phyloP scores from a whole-genome alignment of 1,140 invertebrate species.

The Platyscapa corneri region DNA sequence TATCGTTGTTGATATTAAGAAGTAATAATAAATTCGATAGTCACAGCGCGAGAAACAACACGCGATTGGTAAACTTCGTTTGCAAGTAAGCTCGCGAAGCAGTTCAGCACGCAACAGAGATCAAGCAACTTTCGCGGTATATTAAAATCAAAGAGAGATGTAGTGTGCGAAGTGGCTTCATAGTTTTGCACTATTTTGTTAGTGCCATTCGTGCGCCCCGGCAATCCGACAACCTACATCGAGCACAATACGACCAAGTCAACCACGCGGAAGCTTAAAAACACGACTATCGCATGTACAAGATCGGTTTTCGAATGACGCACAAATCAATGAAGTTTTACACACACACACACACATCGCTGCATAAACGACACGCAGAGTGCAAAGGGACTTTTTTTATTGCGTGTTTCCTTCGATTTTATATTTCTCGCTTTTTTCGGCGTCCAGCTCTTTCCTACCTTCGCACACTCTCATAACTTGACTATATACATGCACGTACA shows the following conservation, averaged over 20 bases:
- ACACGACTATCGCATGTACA: slow-evolving; percentile 55
- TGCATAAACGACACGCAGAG: neutral
- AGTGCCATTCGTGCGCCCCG: slow-evolving; percentile 54
- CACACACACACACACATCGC: neutral
- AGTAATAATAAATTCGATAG: too few relatives aligned
- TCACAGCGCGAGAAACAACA: too few relatives aligned
- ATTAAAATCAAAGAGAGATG: neutral
- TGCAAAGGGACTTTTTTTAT: neutral
- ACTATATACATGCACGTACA: too few relatives aligned
- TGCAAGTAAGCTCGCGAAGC: too few relatives aligned
- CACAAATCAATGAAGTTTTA: neutral
- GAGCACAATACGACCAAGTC: slow-evolving; percentile 61
- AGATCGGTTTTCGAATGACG: neutral
- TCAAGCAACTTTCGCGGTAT: neutral
- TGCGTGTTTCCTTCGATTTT: neutral
- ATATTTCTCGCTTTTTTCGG: neutral
- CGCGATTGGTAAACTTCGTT: too few relatives aligned
- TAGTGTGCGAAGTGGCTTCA: slow-evolving; percentile 41
- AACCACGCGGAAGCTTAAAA: slow-evolving; percentile 62
- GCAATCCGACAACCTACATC: slow-evolving; percentile 67
- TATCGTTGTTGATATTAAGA: too few relatives aligned
- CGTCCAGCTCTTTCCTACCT: too few relatives aligned
- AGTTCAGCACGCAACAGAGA: neutral
- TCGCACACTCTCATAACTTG: too few relatives aligned
- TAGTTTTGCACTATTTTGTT: slow-evolving; percentile 67